Evolutionary conservation across 2,113 vertebrate species (phyloP).

Genomic region (Cromileptes altivelis): DNA sequence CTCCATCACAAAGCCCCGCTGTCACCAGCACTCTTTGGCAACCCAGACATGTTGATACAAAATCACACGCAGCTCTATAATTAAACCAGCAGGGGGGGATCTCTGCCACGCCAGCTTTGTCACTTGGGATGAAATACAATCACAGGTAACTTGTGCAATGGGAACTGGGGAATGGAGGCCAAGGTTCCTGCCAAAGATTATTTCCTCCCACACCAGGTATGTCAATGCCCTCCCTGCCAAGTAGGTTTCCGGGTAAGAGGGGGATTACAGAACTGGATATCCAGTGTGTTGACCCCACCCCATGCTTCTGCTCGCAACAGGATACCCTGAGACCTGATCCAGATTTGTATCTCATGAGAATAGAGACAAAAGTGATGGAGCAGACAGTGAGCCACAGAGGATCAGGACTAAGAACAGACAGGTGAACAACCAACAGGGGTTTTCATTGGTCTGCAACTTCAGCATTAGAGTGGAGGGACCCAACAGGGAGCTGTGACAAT

Average conservation of each 20-base stretch:
- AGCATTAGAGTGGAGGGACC: slow-evolving; percentile 22
- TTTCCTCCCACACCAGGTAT: slow-evolving; percentile 37
- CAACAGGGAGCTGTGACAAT: background rate
- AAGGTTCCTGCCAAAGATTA: slow-evolving; percentile 56
- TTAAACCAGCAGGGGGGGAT: slow-evolving; percentile 65
- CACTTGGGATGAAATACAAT: slow-evolving; percentile 54
- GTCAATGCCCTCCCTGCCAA: slow-evolving; percentile 5
- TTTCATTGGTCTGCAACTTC: slow-evolving; percentile 24
- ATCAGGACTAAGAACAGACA: slow-evolving; percentile 31
- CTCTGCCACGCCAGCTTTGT: slow-evolving; percentile 29
- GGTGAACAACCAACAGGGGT: slow-evolving; percentile 10
- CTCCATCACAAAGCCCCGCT: slow-evolving; percentile 38
- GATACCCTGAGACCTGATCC: slow-evolving; percentile 25
- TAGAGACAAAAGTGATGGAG: slow-evolving; percentile 17
- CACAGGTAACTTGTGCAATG: slow-evolving; percentile 52
- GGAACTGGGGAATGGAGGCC: background rate
- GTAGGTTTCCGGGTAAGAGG: slow-evolving; percentile 39
- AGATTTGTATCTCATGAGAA: slow-evolving; percentile 27
- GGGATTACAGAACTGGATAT: slow-evolving; percentile 33
- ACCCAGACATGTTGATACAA: slow-evolving; percentile 62
- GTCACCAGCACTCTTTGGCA: slow-evolving; percentile 59
- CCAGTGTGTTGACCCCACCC: background rate
- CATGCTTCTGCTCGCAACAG: slow-evolving; percentile 11
- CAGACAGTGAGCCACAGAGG: slow-evolving; percentile 19
- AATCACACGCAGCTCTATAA: slow-evolving; percentile 64